Base-by-base conservation (phyloP, 1,140 invertebrate species). In the Cheumatopsyche charites region DNA sequence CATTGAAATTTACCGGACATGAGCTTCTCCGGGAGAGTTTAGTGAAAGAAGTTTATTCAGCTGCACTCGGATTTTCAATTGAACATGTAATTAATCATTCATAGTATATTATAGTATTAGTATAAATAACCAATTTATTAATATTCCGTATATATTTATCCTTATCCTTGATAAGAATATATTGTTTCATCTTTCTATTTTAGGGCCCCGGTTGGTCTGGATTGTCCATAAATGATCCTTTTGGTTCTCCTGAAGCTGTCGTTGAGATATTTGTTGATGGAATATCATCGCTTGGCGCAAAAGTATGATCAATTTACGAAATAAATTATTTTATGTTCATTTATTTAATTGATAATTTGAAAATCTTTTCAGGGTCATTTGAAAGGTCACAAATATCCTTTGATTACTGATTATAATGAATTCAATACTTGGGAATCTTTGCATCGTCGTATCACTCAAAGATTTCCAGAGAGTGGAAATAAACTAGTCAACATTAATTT, bases 251-350 rank as follows among this genome's bases (percentile, higher is more conserved):
- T 25, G 90, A 93, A 82, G 91, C 90, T 41, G 86, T 92, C 58
- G 90, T 94, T 23, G 87, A 88, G 36, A 83, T 95, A 36, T 88
- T 88, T 42, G 84, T 95, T 45, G 89, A 92, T 81, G 92, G 92
- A 69, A 81, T 92, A 19, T 78, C 86, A 36, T 83, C 83, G 63
- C 82, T 89, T 42, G 85, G 80, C 67, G 77, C 79, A 47, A 80
- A 80, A 62, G 77, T 73, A 47, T 47, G 13, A 47, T 36, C 3
- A 36, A 4, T 36, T 36, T 36, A 4, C 29, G 3, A 36, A 36
- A 36, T n/a, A n/a, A n/a, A n/a, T n/a, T n/a, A n/a, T 36, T 36
- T 36, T 36, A 9, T 9, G 29, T 4, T 36, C 29, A 9, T 36
- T 9, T 4, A 36, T 36, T 36, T 36, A 4, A 55, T 55, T 21